These are phyloP conservation scores for Botia almorhae DNA, from an alignment of 2,797 vertebrate species.

Conservation along the genomic window DNA sequence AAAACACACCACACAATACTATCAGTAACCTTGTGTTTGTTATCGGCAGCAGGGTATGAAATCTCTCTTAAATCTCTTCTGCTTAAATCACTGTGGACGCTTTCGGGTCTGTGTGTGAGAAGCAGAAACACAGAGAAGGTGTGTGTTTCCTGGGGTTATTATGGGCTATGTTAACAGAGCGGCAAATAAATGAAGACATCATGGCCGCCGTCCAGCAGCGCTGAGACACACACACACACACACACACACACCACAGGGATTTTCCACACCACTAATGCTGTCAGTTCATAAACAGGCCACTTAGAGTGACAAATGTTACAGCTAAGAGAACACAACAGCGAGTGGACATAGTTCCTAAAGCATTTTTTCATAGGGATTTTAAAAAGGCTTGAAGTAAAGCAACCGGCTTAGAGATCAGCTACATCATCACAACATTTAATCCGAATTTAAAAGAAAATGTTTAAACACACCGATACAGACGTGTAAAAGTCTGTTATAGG, in stretches of 20 bases:
- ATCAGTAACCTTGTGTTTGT: not conserved
- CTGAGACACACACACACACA: constrained; percentile 63
- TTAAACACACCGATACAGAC: too few species aligned
- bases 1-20: not conserved
- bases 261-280: constrained; percentile 43
- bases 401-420: too few species aligned
- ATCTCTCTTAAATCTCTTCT: not conserved
- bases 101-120: not conserved
- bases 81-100: not conserved
- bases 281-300: not conserved
- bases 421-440: too few species aligned
- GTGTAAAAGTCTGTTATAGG: too few species aligned
- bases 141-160: constrained; percentile 26
- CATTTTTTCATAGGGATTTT: too few species aligned
- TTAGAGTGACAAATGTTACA: constrained; percentile 34
- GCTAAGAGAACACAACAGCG: constrained; percentile 5
- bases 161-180: constrained; percentile 62
- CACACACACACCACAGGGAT: constrained; percentile 35
- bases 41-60: not conserved
- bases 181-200: constrained; percentile 69
- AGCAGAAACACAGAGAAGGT: not conserved
- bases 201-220: constrained; percentile 58
- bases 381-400: too few species aligned
- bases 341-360: too few species aligned
- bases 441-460: too few species aligned